phyloP scores from a whole-genome alignment of 2,113 vertebrate species.

The Aythya baeri region DNA sequence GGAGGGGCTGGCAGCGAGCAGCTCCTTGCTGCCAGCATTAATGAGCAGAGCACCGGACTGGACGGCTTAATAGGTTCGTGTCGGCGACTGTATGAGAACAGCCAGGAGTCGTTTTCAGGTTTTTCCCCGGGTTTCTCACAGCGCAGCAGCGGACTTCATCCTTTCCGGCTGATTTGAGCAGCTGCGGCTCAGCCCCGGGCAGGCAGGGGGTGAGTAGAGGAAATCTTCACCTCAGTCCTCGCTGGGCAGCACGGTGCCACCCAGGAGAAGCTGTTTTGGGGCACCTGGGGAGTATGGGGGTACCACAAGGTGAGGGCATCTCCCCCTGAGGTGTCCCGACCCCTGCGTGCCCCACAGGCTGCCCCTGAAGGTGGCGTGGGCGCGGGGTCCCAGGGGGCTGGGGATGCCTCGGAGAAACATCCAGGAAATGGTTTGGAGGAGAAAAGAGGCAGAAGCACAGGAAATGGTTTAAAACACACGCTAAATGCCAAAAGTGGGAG shows the following conservation, averaged over 20 bases:
- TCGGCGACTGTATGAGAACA: not conserved
- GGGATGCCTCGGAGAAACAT: not conserved
- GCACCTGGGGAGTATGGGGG: too few relatives aligned
- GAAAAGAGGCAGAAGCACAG: not conserved
- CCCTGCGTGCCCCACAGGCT: too few relatives aligned
- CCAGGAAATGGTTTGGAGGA: not conserved
- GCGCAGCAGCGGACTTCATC: not conserved
- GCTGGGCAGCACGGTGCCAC: not conserved
- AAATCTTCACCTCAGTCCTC: not conserved
- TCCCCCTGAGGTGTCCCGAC: not conserved
- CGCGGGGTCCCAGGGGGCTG: not conserved
- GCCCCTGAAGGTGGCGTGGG: not conserved
- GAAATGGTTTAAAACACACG: not conserved
- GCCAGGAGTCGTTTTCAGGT: not conserved
- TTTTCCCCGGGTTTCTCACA: not conserved
- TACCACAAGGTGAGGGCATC: not conserved
- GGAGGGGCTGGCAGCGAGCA: not conserved
- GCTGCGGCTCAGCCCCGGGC: not conserved
- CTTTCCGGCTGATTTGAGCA: not conserved
- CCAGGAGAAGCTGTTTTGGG: too few relatives aligned
- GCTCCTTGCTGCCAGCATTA: not conserved
- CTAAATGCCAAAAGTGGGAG: rapidly evolving
- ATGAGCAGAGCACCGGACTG: not conserved
- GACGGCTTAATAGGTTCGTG: not conserved
- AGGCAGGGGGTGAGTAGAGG: not conserved